Evolutionary conservation across 1,140 invertebrate species (phyloP).

Genomic region (Argopecten irradians): DNA sequence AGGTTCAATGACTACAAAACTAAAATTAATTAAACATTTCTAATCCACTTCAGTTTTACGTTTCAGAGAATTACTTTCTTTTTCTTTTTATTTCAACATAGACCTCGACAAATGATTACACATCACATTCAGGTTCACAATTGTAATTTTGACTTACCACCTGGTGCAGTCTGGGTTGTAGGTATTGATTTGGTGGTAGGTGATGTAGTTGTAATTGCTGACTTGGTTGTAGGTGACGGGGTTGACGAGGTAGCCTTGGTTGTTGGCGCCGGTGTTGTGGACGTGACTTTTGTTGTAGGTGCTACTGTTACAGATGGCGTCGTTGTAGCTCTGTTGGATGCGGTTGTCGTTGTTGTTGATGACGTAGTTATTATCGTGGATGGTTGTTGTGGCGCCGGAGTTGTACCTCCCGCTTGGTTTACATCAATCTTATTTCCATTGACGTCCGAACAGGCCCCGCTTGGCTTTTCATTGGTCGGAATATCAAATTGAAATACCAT

Average conservation of each 20-base stretch:
- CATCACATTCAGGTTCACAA: no score
- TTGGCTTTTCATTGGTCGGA: not conserved
- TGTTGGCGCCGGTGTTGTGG: not conserved
- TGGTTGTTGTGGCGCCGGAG: not conserved
- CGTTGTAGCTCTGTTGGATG: not conserved
- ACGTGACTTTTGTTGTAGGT: not conserved
- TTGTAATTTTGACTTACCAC: no score
- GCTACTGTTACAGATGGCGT: not conserved
- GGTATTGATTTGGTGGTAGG: not conserved
- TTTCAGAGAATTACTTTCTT: not conserved
- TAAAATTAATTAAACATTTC: slow-evolving; percentile 11
- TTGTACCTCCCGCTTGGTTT: not conserved
- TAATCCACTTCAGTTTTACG: not conserved
- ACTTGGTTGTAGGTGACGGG: not conserved
- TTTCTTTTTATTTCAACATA: not conserved
- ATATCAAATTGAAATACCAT: not conserved
- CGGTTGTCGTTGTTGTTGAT: not conserved
- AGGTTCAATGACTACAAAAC: no score
- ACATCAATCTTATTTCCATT: not conserved
- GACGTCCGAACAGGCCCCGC: not conserved
- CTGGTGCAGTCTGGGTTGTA: not conserved
- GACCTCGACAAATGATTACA: not conserved
- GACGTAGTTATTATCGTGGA: not conserved
- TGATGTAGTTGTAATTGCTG: not conserved
- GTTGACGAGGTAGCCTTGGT: not conserved